Evolutionary conservation across 2,888 invertebrate species (phyloP), one percentile per base, ranked within the genome.

Genomic region (Amblyteles armatorius): DNA sequence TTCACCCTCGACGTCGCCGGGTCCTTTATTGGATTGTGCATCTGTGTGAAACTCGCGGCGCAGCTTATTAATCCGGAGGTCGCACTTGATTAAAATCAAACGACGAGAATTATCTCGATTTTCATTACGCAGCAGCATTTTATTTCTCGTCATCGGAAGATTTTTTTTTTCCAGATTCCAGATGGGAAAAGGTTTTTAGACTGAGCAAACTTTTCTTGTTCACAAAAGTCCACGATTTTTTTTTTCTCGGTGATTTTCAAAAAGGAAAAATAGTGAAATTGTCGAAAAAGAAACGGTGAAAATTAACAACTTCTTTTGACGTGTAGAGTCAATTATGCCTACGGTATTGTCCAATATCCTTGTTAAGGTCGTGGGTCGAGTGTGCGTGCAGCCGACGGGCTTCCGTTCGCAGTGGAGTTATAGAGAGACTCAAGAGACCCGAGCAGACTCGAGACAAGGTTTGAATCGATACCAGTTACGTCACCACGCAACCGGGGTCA

Each of bases 391-490:
- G 40, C 40, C 26, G 40, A 3, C 40, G n/a, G 73, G 73, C 73
- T 73, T 73, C 73, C 57, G n/a, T 57, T 44, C 63, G 19, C 29
- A 11, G 48, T 48, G 44, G 33, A 52, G 29, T 29, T 11, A 52
- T n/a, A 7, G 60, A n/a, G 36, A 48, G 48, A 44, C 26, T 36
- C 48, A 60, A 60, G 63, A 60, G 73, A 60, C 44, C 16, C 60
- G n/a, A 73, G n/a, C 36, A 22, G 60, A 44, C 73, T 44, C 73
- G 73, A 73, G 63, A 74, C 74, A 60, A 63, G 19, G 74, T 63
- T 74, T 63, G 29, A 74, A 74, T 74, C 74, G 63, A 74, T 74
- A 74, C 63, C 74, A 33, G 74, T 63, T 60, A 60, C 74, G 63
- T 74, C 74, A 74, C 60, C 60, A 13, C 33, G 63, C 60, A 26